A percentile compares a stretch with the other conserved stretches of the same genome.
Evolutionary conservation across 1,140 invertebrate genomes (phyloP).

Genomic region (Stratiolaelaps scimitus): DNA sequence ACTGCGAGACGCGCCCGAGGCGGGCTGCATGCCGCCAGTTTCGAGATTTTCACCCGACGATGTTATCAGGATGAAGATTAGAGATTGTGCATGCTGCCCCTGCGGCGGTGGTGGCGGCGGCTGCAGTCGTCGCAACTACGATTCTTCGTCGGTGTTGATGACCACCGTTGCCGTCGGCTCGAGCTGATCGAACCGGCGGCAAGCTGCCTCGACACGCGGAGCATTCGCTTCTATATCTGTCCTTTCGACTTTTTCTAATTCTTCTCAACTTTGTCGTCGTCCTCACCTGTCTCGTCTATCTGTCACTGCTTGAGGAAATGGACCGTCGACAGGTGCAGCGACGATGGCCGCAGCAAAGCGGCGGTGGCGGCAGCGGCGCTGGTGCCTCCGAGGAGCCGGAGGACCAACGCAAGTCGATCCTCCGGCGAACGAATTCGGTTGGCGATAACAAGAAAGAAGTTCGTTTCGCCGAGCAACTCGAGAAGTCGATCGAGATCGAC

Average conservation of each 20-base stretch:
- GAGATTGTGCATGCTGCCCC: too few species aligned
- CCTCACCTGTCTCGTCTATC: neutral
- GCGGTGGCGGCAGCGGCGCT: too few species aligned
- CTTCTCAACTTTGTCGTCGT: neutral
- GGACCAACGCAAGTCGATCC: slow-evolving; percentile 8
- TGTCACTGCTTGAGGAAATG: neutral
- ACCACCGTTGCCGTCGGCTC: too few species aligned
- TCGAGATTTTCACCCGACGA: too few species aligned
- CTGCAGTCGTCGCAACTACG: too few species aligned
- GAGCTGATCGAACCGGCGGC: too few species aligned
- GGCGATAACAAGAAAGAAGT: slow-evolving; percentile 22
- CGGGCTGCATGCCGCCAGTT: too few species aligned
- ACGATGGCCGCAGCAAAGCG: neutral
- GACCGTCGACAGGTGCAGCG: neutral
- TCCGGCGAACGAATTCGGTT: slow-evolving; percentile 5
- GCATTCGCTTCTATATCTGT: neutral
- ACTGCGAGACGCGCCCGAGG: too few species aligned
- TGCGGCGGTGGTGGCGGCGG: too few species aligned
- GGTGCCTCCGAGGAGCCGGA: neutral
- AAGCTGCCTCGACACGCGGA: slow-evolving; percentile 11
- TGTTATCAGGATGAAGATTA: too few species aligned
- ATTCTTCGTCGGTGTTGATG: too few species aligned
- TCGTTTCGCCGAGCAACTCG: slow-evolving; percentile 19
- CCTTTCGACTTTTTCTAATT: neutral
- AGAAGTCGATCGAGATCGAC: neutral